Evolutionary conservation across 2,797 vertebrate genomes (phyloP), one percentile per base, ranked within the genome.

Genomic region (Chrosomus eos): DNA sequence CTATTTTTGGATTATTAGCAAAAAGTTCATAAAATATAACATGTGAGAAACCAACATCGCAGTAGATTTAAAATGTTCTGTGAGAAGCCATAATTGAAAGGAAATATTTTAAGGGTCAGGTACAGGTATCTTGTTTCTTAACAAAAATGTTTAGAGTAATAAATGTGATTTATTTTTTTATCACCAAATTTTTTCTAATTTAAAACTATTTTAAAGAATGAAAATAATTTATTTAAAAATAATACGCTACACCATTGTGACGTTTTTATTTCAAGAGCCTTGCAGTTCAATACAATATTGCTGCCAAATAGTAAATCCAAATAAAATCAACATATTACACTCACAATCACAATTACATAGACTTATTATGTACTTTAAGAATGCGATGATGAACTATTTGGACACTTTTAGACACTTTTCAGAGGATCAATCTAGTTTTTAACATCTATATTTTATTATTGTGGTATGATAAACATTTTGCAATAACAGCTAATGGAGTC

Each of bases 401-500:
- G 85, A 89, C 86, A 83, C 91, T 85, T 90, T 83, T 89, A 81
- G 89, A 84, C 89, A 88, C 84, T 86, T 89, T 88, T 90, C 71
- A 89, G 87, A 89, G 86, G 88, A 87, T 88, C 88, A 67, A 89
- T 89, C 85, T 90, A 90, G 92, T 92, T 92, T 84, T 90, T 90
- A 89, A 90, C 90, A 89, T 90, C 87, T 91, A 92, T 87, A 88
- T 91, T 92, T 93, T 87, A 86, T 91, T 89, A 89, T 89, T 88
- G 84, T 89, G 82, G 81, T 88, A 87, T 91, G 86, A 82, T 88
- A 93, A 89, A 95, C 93, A 94, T 94, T 94, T 93, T 93, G 94
- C 94, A 95, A 94, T 95, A 95, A 94, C 89, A 88, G 88, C 77
- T 92, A 88, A 89, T 90, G 81, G 93, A 89, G 88, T 93, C 86